phyloP scores from a whole-genome alignment of 1,140 invertebrate genomes.

The Lineus longissimus region DNA sequence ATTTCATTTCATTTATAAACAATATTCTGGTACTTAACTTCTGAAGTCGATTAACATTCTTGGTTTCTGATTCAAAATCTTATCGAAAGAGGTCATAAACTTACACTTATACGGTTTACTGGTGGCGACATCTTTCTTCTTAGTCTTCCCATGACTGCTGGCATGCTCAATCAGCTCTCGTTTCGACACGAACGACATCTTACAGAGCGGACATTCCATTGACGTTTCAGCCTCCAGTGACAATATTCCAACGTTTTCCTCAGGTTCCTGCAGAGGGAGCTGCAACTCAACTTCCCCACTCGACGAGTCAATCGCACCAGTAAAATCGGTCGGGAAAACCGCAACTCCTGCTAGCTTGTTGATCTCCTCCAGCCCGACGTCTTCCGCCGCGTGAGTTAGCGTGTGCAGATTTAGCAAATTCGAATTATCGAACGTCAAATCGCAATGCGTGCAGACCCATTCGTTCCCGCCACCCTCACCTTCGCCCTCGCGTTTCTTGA shows the following conservation, averaged over 20 bases:
- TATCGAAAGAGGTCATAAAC: no score
- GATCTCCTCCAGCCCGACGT: slow-evolving; percentile 39
- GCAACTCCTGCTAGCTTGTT: slow-evolving; percentile 14
- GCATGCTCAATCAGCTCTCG: slow-evolving; percentile 60
- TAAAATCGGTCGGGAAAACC: background rate
- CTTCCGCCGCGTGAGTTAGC: slow-evolving; percentile 57
- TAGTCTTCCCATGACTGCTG: slow-evolving; percentile 56
- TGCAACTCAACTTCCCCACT: background rate
- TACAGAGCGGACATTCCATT: slow-evolving; percentile 42
- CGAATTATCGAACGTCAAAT: slow-evolving; percentile 59
- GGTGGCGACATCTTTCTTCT: slow-evolving; percentile 40
- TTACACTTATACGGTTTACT: background rate
- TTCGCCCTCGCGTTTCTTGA: slow-evolving; percentile 36
- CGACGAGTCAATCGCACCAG: background rate
- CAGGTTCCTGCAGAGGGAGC: background rate
- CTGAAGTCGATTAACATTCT: no score
- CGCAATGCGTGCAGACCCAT: slow-evolving; percentile 61
- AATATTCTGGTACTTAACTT: no score
- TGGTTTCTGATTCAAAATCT: no score
- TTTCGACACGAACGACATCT: slow-evolving; percentile 51
- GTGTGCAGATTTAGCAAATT: slow-evolving; percentile 60
- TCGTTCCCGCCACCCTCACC: slow-evolving; percentile 45
- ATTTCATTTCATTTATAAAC: no score
- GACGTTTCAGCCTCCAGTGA: slow-evolving; percentile 23
- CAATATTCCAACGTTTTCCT: slow-evolving; percentile 20